Evolutionary conservation across 2,888 invertebrate species (phyloP), one percentile per base, ranked within the genome.

Genomic region (Thymelicus lineola): DNA sequence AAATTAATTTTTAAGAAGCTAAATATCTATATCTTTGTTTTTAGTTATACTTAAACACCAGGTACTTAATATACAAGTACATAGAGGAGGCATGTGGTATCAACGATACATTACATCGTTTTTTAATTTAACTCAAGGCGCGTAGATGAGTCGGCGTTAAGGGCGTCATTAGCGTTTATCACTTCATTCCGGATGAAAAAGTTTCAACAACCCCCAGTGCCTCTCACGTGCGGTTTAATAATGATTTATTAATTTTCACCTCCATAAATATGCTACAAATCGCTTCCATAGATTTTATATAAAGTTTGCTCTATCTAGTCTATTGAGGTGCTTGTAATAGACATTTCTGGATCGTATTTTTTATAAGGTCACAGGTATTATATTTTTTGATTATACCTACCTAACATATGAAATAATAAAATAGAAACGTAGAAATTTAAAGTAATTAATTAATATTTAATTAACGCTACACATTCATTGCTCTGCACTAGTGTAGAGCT

Each of bases 101-200:
- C 7, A n/a, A 35, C 14, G 62, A 50, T 68, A 62, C 36, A 58
- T 68, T 62, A 48, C 15, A 62, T 63, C 57, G 48, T 58, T 72
- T 74, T 70, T 66, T 64, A 71, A 58, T 73, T 68, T 70, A 58
- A 42, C 60, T 35, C 69, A 69, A 64, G 63, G 66, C 48, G 75
- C 75, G 76, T 79, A 79, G 88, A 89, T 93, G 93, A 93, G 91
- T 89, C 89, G 83, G 82, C 83, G 76, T 71, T 87, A 80, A 82
- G 86, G 80, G 80, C 81, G 91, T 91, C 93, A 93, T 93, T 93
- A 93, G 92, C 86, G 91, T 93, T 93, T 93, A 93, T 93, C 93
- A 93, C 93, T 93, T 89, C 93, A 92, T 93, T 93, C 93, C 93
- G 86, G 89, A 80, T 93, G 93, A 93, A 93, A 93, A 93, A 93